phyloP scores from a whole-genome alignment of 2,888 invertebrate species.

The Phytoseiulus persimilis region DNA sequence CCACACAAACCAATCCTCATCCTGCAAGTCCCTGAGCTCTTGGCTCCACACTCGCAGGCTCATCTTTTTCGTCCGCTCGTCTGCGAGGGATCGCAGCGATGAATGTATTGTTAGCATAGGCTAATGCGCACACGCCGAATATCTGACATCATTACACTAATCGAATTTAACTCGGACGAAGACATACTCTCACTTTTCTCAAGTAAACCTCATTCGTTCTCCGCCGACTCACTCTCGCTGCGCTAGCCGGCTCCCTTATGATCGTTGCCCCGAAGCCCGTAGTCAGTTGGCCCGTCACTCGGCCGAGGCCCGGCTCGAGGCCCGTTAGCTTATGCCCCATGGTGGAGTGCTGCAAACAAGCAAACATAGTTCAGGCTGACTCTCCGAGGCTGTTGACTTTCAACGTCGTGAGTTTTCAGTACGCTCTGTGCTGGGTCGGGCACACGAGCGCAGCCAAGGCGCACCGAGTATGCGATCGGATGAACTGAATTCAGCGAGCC shows the following conservation, averaged over 20 bases:
- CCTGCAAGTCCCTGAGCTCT: neutral
- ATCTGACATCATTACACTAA: conserved; percentile 5
- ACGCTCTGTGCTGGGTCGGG: neutral
- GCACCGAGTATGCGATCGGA: neutral
- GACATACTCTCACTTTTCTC: conserved; percentile 5
- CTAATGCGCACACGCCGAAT: neutral
- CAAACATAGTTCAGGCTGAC: neutral
- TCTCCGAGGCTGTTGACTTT: neutral
- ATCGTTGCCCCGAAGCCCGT: too few relatives aligned
- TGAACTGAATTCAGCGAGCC: neutral
- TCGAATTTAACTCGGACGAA: neutral
- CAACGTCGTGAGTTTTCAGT: neutral
- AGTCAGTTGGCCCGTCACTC: neutral
- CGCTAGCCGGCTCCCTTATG: too few relatives aligned
- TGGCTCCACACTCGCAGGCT: neutral
- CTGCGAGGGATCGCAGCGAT: neutral
- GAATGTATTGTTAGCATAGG: neutral
- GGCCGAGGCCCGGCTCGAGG: neutral
- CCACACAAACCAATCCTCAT: neutral
- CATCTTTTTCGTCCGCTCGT: neutral
- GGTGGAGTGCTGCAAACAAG: neutral
- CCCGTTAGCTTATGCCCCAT: neutral
- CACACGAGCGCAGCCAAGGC: neutral
- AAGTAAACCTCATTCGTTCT: neutral
- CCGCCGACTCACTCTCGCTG: neutral